Conservation (phyloP, 2,113 vertebrate genomes). For the Bothrops jararaca region DNA sequence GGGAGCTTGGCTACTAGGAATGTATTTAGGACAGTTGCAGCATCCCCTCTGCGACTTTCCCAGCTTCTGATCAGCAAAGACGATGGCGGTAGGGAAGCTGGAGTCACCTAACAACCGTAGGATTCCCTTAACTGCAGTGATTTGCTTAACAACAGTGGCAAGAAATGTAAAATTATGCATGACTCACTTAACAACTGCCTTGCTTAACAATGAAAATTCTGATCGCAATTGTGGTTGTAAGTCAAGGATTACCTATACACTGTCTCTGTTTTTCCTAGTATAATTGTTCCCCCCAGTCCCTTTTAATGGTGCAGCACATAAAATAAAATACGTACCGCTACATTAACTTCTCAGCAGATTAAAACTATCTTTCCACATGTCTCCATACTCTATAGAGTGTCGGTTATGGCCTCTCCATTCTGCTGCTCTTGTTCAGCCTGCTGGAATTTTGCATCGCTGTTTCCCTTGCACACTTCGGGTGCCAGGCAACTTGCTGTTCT, state of each 20-base stretch:
- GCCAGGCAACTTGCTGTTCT: not conserved
- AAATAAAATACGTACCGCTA: not conserved
- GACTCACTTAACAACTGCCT: too few relatives aligned
- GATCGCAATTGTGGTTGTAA: too few relatives aligned
- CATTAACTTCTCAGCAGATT: not conserved
- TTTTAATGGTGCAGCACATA: not conserved
- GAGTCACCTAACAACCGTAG: too few relatives aligned
- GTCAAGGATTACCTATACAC: not conserved
- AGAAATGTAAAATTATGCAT: too few relatives aligned
- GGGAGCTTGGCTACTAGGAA: too few relatives aligned
- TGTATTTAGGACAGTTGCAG: too few relatives aligned
- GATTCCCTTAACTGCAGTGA: too few relatives aligned
- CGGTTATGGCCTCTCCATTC: not conserved
- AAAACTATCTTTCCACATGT: not conserved
- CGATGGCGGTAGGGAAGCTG: too few relatives aligned
- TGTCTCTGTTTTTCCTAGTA: not conserved
- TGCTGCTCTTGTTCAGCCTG: not conserved
- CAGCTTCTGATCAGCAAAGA: too few relatives aligned
- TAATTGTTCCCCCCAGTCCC: not conserved
- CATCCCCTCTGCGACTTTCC: too few relatives aligned
- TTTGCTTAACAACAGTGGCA: too few relatives aligned
- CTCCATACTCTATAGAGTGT: not conserved
- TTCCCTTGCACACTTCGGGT: not conserved
- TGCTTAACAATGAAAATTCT: too few relatives aligned
- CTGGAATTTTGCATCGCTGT: slow-evolving; percentile 1